Percentiles rank a stretch among this genome's conserved stretches.
Evolutionary conservation across 2,113 vertebrate genomes (phyloP).

Genomic region (Ahaetulla prasina): DNA sequence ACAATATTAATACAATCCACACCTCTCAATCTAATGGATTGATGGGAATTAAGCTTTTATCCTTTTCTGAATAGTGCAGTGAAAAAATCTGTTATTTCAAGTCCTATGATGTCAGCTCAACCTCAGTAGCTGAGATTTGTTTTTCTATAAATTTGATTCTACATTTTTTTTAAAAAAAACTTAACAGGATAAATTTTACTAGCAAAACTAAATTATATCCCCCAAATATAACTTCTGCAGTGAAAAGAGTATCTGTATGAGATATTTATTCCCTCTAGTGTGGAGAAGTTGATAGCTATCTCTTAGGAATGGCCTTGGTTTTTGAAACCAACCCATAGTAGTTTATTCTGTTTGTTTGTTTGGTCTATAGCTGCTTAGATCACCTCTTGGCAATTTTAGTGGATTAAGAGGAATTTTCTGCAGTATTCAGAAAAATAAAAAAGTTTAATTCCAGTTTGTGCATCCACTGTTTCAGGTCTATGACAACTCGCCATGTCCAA

Average conservation of each 20-base stretch:
- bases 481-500: not conserved
- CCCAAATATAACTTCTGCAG: not conserved
- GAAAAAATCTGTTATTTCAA: not conserved
- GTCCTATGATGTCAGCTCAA: not conserved
- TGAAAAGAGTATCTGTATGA: not conserved
- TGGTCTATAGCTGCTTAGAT: not conserved
- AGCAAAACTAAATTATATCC: not conserved
- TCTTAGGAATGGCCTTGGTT: not conserved
- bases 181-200: not conserved
- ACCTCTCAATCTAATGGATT: not conserved
- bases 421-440: not conserved
- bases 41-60: not conserved
- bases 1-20: not conserved
- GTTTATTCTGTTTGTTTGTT: not conserved
- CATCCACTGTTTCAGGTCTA: not conserved
- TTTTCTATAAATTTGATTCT: not conserved
- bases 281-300: not conserved
- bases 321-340: not conserved
- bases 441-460: not conserved
- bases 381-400: not conserved
- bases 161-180: not conserved
- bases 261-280: not conserved
- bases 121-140: not conserved
- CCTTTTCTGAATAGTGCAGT: not conserved
- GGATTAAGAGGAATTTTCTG: not conserved